These are phyloP conservation scores for Periplaneta americana DNA, from an alignment of 1,140 invertebrate species.

Conservation along the genomic window DNA sequence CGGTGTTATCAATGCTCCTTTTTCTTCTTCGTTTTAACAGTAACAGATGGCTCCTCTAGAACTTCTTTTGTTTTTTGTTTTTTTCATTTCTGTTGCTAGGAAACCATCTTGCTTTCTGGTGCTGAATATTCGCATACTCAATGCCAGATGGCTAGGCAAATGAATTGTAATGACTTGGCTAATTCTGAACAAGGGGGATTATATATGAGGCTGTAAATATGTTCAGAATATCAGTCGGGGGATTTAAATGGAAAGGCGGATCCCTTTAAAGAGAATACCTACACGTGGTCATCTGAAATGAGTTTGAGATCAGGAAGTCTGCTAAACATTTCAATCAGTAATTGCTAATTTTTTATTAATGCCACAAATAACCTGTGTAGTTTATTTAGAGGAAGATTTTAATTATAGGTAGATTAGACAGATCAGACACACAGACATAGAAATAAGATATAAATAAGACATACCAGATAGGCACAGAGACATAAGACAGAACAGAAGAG, in stretches of 20 bases:
- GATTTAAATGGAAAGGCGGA: neutral
- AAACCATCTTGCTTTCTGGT: neutral
- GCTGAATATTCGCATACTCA: neutral
- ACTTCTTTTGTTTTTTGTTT: neutral
- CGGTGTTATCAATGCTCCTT: neutral
- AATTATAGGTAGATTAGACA: too few species aligned
- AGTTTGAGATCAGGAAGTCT: too few species aligned
- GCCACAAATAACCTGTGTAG: too few species aligned
- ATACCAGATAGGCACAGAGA: too few species aligned
- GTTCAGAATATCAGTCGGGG: neutral
- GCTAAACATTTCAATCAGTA: too few species aligned
- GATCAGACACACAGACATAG: too few species aligned
- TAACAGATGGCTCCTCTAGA: neutral
- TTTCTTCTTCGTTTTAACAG: neutral
- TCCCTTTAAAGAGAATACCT: neutral
- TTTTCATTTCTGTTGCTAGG: neutral
- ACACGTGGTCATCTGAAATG: too few species aligned
- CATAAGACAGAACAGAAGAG: too few species aligned
- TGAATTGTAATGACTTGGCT: neutral
- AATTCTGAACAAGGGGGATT: neutral
- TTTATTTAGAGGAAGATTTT: too few species aligned
- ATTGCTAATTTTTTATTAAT: too few species aligned
- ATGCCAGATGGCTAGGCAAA: neutral
- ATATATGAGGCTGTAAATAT: neutral
- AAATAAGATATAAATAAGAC: too few species aligned